Base-by-base conservation (phyloP, 2,113 vertebrate genomes). In the Chauna torquata region DNA sequence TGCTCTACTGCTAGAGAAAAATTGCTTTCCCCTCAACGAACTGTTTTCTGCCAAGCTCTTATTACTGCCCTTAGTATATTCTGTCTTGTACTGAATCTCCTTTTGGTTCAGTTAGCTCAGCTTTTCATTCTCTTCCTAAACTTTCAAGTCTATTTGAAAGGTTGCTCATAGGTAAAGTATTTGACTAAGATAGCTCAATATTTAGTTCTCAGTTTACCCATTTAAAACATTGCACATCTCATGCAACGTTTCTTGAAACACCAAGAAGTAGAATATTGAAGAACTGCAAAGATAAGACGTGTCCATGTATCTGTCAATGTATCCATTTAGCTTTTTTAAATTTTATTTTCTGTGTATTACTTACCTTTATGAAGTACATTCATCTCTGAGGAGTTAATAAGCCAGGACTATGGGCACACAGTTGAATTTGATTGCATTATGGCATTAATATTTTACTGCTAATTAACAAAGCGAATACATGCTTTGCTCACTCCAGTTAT, bases 401-500 rank as follows among this genome's bases (percentile, higher is more conserved):
- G 6, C 2, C 24, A 54, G 24, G 34, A 70, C 6, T 47, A 8
- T 30, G 13, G 59, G 13, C 38, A 55, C 34, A 9, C 19, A 36
- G 15, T 78, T 1, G 1, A 36, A 91, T n/a, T 78, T 78, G 32
- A 24, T 64, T 81, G 59, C 36, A 45, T 88, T 86, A 25, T 70
- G 28, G 28, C 3, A 5, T 77, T 86, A 70, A 57, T 93, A 54
- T 90, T 86, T 92, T 59, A 28, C 42, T 81, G 61, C 42, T 88
- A 14, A 59, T 87, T 15, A 45, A 2, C 47, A 82, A n/a, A 54
- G n/a, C 40, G 58, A 27, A 0, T 34, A 19, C 23, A 12, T 0
- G 16, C 28, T 87, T 76, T 92, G 20, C 44, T 34, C 1, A 1
- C 27, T 82, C 34, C 22, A 42, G 4, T 69, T 84, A 8, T 4